phyloP scores from a whole-genome alignment of 2,797 vertebrate species.

The Acipenser oxyrinchus region DNA sequence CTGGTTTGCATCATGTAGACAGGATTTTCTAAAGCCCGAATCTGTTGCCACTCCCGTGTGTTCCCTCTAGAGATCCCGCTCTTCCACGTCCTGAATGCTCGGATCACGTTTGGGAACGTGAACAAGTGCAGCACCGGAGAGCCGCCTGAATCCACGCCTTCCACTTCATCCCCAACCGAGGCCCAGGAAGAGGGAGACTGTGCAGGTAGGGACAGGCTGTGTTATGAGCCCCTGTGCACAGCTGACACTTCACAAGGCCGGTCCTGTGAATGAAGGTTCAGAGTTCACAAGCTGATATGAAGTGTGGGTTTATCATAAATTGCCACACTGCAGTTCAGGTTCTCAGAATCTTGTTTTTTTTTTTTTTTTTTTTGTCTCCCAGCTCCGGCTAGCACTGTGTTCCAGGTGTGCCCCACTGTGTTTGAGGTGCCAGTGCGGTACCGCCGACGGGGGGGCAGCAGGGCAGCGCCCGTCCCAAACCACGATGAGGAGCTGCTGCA shows the following conservation, averaged over 20 bases:
- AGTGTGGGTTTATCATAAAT: too few relatives aligned
- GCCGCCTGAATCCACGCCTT: constrained; percentile 34
- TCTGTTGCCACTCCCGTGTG: constrained; percentile 6
- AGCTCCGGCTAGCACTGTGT: constrained; percentile 44
- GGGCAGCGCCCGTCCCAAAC: constrained; percentile 63
- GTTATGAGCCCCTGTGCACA: background rate
- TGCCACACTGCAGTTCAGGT: too few relatives aligned
- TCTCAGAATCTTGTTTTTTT: background rate
- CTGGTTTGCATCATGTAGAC: too few relatives aligned
- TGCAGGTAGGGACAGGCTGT: constrained; percentile 32
- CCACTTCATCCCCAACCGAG: constrained; percentile 47
- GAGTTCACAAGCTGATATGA: too few relatives aligned
- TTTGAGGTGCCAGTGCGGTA: constrained; percentile 82
- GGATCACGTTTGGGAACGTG: constrained; percentile 92
- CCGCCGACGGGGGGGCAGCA: constrained; percentile 70
- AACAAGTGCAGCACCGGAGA: constrained; percentile 83
- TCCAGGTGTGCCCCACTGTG: constrained; percentile 83
- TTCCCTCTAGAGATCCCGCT: constrained; percentile 77
- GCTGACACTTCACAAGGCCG: background rate
- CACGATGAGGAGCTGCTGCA: constrained; percentile 94
- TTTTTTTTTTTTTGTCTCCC: background rate
- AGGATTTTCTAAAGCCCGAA: too few relatives aligned
- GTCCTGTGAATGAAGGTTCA: too few relatives aligned
- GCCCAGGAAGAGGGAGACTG: constrained; percentile 39
- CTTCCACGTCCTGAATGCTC: constrained; percentile 91